Percentiles rank a stretch among this genome's conserved stretches.
phyloP scores from a whole-genome alignment of 2,888 invertebrate genomes.

The Dynastes hyllus region DNA sequence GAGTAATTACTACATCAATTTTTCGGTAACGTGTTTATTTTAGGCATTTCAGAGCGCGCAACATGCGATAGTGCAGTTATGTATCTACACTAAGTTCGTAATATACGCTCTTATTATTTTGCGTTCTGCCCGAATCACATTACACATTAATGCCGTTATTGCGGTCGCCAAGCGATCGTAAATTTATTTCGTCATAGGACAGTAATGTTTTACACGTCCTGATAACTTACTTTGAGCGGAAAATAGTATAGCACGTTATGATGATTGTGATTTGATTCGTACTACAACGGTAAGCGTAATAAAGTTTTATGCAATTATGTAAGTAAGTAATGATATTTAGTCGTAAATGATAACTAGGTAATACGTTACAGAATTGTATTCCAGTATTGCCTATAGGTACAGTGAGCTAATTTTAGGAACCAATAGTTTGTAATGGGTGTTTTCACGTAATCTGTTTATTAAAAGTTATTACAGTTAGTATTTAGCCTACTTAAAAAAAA shows the following conservation, averaged over 20 bases:
- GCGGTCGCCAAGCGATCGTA: conserved; percentile 7
- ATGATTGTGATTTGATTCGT: conserved; percentile 30
- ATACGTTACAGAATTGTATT: not conserved
- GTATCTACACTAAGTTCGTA: conserved; percentile 5
- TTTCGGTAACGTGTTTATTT: conserved; percentile 23
- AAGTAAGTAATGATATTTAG: conserved; percentile 25
- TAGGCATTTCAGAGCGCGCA: not conserved
- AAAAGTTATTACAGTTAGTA: too few relatives aligned
- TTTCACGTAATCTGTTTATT: too few relatives aligned
- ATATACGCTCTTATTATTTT: conserved; percentile 28
- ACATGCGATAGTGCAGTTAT: conserved; percentile 46
- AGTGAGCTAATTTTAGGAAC: too few relatives aligned
- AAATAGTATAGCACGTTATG: conserved; percentile 22
- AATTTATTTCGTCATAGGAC: conserved; percentile 39
- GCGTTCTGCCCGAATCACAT: conserved; percentile 28
- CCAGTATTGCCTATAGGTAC: not conserved
- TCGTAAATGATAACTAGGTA: not conserved
- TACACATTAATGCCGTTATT: conserved; percentile 29
- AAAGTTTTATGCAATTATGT: conserved; percentile 2
- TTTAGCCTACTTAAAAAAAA: too few relatives aligned
- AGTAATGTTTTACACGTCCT: conserved; percentile 35
- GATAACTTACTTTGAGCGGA: conserved; percentile 29
- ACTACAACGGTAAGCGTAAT: conserved; percentile 25
- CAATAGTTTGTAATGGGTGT: too few relatives aligned
- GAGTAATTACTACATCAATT: conserved; percentile 21